Percentiles rank a stretch among this genome's conserved stretches.
These are phyloP conservation scores for Saturnia pavonia DNA, from an alignment of 2,888 invertebrate species.

Conservation along the genomic window DNA sequence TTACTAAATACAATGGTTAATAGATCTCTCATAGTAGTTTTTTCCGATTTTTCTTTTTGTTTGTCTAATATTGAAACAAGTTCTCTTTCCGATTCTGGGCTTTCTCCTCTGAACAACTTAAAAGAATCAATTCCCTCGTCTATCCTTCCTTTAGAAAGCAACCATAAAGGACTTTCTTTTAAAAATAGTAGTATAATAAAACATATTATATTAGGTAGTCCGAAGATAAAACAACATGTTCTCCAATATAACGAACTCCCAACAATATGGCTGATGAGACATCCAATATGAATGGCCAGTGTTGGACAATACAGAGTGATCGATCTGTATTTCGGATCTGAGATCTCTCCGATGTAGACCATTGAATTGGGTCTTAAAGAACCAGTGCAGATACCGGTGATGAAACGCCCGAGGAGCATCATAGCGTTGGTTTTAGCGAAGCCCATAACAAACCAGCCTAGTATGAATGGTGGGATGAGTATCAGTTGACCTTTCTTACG, in stretches of 20 bases:
- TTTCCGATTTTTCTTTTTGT: constrained; percentile 33
- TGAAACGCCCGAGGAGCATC: constrained; percentile 44
- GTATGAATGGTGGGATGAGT: constrained; percentile 26
- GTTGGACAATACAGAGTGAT: constrained; percentile 44
- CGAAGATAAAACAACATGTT: constrained; percentile 40
- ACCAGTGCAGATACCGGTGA: constrained; percentile 46
- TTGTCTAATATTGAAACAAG: constrained; percentile 42
- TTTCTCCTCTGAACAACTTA: constrained; percentile 48
- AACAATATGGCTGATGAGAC: constrained; percentile 43
- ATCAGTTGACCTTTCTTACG: constrained; percentile 47
- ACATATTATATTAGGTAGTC: constrained; percentile 40
- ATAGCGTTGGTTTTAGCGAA: constrained; percentile 34
- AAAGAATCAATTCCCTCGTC: constrained; percentile 47
- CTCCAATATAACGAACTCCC: constrained; percentile 51
- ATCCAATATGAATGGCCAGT: constrained; percentile 42
- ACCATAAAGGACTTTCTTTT: constrained; percentile 60
- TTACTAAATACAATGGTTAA: constrained; percentile 39
- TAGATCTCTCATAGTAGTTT: constrained; percentile 34
- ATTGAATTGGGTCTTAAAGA: constrained; percentile 43
- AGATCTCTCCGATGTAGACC: constrained; percentile 55
- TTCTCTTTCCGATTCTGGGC: constrained; percentile 44
- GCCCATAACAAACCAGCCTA: constrained; percentile 42
- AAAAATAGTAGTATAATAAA: constrained; percentile 40
- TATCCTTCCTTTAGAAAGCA: constrained; percentile 48
- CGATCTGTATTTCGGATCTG: constrained; percentile 52